These are phyloP conservation scores for Romanogobio albipinnatus DNA, from an alignment of 2,113 vertebrate genomes.

Conservation along the genomic window DNA sequence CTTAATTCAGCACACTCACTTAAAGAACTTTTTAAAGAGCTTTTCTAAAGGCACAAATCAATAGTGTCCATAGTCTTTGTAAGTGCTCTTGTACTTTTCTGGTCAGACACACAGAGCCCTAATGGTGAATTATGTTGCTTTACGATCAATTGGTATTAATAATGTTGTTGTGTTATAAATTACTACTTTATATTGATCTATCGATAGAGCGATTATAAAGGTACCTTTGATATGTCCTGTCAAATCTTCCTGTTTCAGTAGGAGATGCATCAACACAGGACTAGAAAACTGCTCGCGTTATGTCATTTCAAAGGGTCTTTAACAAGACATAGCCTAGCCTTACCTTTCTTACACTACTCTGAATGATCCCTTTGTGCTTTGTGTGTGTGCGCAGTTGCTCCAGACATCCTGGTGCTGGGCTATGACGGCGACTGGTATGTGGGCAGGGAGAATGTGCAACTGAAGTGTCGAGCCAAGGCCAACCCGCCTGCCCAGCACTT, in stretches of 20 bases:
- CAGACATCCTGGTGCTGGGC: constrained; percentile 91
- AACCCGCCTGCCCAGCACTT: constrained; percentile 88
- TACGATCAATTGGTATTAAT: background rate
- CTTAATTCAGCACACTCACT: constrained; percentile 31
- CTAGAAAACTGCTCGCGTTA: background rate
- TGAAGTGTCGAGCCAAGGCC: constrained; percentile 93
- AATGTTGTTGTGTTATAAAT: background rate
- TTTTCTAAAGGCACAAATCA: constrained; percentile 38
- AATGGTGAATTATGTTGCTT: background rate
- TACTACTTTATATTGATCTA: background rate
- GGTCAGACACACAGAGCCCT: background rate
- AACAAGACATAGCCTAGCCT: constrained; percentile 1
- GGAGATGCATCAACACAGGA: background rate
- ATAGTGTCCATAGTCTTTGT: constrained; percentile 4
- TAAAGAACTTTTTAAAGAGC: constrained; percentile 30
- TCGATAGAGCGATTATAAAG: too few relatives aligned
- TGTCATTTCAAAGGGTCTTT: background rate
- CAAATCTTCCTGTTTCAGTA: background rate
- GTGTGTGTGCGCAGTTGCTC: constrained; percentile 81
- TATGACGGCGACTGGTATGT: constrained; percentile 96
- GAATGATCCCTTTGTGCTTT: constrained; percentile 44
- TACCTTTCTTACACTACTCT: constrained; percentile 42
- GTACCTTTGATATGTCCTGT: background rate
- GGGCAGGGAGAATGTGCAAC: constrained; percentile 89
- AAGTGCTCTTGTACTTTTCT: constrained; percentile 15